A percentile compares a stretch with the other conserved stretches of the same genome.
These are phyloP conservation scores for Gorsachius goisagi DNA, from an alignment of 2,113 vertebrate species.

Conservation along the genomic window DNA sequence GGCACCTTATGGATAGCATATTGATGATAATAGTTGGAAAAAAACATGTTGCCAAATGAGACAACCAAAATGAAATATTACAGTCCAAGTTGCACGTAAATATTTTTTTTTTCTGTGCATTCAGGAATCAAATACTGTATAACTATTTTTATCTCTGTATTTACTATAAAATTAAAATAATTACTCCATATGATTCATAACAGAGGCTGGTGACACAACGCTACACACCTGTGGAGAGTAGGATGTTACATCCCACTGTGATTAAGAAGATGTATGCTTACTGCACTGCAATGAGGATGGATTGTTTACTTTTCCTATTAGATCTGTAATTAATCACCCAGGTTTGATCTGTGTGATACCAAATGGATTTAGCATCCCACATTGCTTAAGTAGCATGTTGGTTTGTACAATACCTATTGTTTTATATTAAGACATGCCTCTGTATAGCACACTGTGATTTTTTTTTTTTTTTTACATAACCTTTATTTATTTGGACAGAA, in stretches of 20 bases:
- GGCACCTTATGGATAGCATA: conserved; percentile 56
- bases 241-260: conserved; percentile 64
- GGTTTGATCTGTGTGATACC: conserved; percentile 45
- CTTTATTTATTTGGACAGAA: conserved; percentile 7
- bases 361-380: conserved; percentile 40
- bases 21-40: conserved; percentile 62
- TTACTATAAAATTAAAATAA: conserved; percentile 69
- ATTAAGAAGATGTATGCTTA: conserved; percentile 64
- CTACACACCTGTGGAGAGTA: conserved; percentile 68
- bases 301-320: conserved; percentile 71
- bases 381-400: not conserved
- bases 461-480: conserved; percentile 15
- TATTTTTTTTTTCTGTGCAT: conserved; percentile 42
- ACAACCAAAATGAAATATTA: conserved; percentile 62
- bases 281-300: conserved; percentile 33
- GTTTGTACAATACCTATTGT: not conserved
- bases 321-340: conserved; percentile 68
- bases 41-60: conserved; percentile 51
- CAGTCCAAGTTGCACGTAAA: conserved; percentile 35
- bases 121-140: conserved; percentile 35
- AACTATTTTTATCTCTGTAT: conserved; percentile 63
- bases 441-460: not conserved
- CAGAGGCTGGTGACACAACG: conserved; percentile 65
- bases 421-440: conserved; percentile 5
- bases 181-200: conserved; percentile 70